Base-by-base conservation (phyloP, 2,888 invertebrate species). In the Anagyrus pseudococci region DNA sequence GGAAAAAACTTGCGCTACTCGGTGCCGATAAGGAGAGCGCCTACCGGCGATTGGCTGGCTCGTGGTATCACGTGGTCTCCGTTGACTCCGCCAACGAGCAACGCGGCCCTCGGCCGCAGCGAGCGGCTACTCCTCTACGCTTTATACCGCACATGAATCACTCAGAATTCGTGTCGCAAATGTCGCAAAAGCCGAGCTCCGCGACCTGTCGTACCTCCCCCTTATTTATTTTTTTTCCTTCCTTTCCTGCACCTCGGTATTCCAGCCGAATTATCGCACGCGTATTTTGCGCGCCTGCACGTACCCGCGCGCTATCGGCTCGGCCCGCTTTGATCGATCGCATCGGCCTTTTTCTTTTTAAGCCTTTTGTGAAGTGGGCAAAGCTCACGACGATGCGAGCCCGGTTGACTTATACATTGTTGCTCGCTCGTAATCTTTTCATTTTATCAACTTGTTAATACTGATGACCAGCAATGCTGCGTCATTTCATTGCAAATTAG, bases 1-100 rank as follows among this genome's bases (percentile, higher is more conserved):
- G 64, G 67, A 63, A 68, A 67, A 68, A 64, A 58, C 17, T 41
- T n/a, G n/a, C n/a, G n/a, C n/a, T n/a, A n/a, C n/a, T n/a, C 43
- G 58, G 4, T 37, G 62, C 62, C 62, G 62, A 66, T 66, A 62
- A 66, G 56, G 59, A 66, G 40, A 29, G 54, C 20, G 33, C 33
- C 61, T 29, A 58, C 54, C 58, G 58, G 10, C 29, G 58, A 65
- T 58, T 65, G 63, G 63, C 58, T 22, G 67, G 41, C 46, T 13
- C 49, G 61, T 15, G 23, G 48, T 20, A 41, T 64, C 65, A 61
- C 65, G 64, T 64, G 64, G 56, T 4, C 22, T 23, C 10, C 22
- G 46, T 44, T 13, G 13, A 33, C 19, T 53, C 53, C 29, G 37
- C 20, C 48, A 37, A 37, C 52, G 47, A 25, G 33, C 47, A 41